A percentile compares a stretch with the other conserved stretches of the same genome.
These are phyloP conservation scores for Myotis findleyi DNA, from an alignment of 2,797 vertebrate genomes.

Conservation along the genomic window DNA sequence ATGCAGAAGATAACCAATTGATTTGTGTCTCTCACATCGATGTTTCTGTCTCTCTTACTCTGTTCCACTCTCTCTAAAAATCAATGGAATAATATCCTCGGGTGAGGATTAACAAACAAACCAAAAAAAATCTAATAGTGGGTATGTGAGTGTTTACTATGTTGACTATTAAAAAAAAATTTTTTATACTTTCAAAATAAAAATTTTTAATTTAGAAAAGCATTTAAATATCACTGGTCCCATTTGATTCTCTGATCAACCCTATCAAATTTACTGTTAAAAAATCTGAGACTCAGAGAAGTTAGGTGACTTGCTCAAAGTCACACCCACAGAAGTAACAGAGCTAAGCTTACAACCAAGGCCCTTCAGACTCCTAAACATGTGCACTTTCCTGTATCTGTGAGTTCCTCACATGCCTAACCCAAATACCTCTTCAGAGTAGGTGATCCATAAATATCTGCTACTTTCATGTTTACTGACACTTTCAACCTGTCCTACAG, in stretches of 20 bases:
- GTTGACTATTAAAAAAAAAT: not conserved
- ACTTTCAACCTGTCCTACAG: not conserved
- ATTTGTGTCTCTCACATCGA: no score
- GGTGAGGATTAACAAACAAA: no score
- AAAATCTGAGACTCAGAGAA: constrained; percentile 1
- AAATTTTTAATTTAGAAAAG: not conserved
- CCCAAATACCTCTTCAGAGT: not conserved
- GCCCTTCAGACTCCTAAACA: not conserved
- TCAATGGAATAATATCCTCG: no score
- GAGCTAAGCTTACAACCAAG: not conserved
- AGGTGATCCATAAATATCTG: not conserved
- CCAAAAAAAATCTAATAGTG: constrained; percentile 36
- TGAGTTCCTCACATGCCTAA: not conserved
- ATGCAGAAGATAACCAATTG: no score
- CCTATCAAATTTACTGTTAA: not conserved
- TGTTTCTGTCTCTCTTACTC: no score
- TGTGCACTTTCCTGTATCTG: not conserved
- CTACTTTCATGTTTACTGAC: not conserved
- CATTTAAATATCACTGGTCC: not conserved
- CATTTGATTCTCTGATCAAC: constrained; percentile 3
- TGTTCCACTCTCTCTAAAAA: no score
- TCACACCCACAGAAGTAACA: not conserved
- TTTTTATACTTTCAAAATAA: constrained; percentile 34
- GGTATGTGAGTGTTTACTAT: not conserved
- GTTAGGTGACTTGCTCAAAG: constrained; percentile 23